These are phyloP conservation scores for Ellobius talpinus DNA, from an alignment of 2,113 vertebrate genomes.

Conservation along the genomic window DNA sequence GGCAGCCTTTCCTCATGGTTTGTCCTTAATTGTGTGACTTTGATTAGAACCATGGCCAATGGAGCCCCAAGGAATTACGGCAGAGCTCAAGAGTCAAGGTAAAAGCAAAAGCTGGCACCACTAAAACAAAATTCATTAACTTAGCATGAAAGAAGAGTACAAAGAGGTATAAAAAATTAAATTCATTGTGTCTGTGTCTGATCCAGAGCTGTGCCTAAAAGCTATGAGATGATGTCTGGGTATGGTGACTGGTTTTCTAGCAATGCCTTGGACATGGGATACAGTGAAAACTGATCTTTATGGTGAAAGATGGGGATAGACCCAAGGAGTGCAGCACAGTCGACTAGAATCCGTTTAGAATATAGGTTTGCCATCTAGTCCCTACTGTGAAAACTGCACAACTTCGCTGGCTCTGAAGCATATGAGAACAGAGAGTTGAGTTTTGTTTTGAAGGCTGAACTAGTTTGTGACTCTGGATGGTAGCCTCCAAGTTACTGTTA, in stretches of 20 bases:
- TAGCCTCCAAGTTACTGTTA: neutral
- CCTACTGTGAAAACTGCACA: neutral
- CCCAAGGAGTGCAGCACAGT: conserved; percentile 38
- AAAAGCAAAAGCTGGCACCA: neutral
- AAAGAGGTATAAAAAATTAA: neutral
- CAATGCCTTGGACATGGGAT: conserved; percentile 1
- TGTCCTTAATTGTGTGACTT: conserved; percentile 62
- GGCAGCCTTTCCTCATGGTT: conserved; percentile 44
- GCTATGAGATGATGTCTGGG: conserved; percentile 8
- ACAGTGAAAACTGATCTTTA: conserved; percentile 1
- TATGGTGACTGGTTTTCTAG: conserved; percentile 38
- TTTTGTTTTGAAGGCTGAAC: neutral
- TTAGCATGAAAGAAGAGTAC: neutral
- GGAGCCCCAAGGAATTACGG: conserved; percentile 55
- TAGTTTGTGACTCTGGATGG: neutral
- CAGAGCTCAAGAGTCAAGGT: conserved; percentile 11
- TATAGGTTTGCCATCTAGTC: neutral
- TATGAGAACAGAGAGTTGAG: neutral
- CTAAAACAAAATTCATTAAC: neutral
- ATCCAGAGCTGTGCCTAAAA: conserved; percentile 16
- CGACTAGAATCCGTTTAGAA: conserved; percentile 31
- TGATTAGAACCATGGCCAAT: conserved; percentile 50
- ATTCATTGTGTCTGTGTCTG: neutral
- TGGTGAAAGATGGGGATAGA: neutral
- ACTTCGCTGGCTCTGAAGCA: neutral